phyloP scores from a whole-genome alignment of 2,113 vertebrate species.

The Chlorodrepanis virens region DNA sequence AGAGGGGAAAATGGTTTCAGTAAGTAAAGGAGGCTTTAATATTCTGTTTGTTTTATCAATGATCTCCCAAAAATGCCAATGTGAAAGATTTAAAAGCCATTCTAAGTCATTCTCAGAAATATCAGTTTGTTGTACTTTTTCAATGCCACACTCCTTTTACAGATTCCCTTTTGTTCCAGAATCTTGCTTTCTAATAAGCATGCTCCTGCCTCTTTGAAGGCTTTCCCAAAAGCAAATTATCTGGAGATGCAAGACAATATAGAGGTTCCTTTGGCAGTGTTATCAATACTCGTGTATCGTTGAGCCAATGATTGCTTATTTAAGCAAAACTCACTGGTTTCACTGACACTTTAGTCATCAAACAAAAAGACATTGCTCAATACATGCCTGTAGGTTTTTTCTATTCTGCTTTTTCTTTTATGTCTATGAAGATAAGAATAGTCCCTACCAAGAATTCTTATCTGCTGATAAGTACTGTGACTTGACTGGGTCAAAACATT shows the following conservation, averaged over 20 bases:
- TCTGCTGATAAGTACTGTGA: not conserved
- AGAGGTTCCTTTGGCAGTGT: not conserved
- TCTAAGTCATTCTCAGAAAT: not conserved
- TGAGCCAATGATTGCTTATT: not conserved
- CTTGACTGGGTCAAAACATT: not conserved
- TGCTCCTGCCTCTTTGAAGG: not conserved
- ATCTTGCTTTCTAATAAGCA: not conserved
- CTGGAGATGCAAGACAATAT: fast-evolving
- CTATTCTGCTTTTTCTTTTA: not conserved
- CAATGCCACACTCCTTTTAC: not conserved
- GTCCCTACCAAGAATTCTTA: not conserved
- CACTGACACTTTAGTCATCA: not conserved
- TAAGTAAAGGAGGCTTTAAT: slow-evolving; percentile 61
- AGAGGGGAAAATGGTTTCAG: slow-evolving; percentile 98
- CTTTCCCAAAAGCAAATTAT: not conserved
- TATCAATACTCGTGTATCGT: not conserved
- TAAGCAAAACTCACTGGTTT: not conserved
- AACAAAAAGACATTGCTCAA: not conserved
- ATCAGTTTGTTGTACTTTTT: not conserved
- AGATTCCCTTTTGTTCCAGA: not conserved
- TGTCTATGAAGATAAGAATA: not conserved
- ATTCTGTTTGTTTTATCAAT: not conserved
- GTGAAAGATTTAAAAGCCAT: not conserved
- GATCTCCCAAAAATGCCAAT: not conserved
- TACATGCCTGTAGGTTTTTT: not conserved